Evolutionary conservation across 2,888 invertebrate species (phyloP), one percentile per base, ranked within the genome.

Genomic region (Sussaba pulchella): DNA sequence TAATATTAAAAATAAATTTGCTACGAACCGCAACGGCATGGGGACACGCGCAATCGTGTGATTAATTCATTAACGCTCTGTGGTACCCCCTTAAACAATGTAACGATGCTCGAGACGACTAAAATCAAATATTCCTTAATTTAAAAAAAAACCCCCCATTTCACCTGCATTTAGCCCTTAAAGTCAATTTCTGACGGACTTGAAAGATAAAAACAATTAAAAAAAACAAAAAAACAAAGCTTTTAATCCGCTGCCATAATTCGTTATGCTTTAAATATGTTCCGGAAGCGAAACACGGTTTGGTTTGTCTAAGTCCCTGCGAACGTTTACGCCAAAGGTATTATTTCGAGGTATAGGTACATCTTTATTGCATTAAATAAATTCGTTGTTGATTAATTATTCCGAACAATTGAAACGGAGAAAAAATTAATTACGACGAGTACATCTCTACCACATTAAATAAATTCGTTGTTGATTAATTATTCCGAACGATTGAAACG

Each of bases 161-260:
- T 63, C 61, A 52, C 24, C 4, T 43, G 57, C 43, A 67, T 52
- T 39, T 36, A n/a, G n/a, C n/a, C n/a, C n/a, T n/a, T n/a, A n/a
- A n/a, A n/a, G n/a, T n/a, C n/a, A n/a, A n/a, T n/a, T n/a, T n/a
- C n/a, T n/a, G n/a, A n/a, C n/a, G n/a, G n/a, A n/a, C n/a, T n/a
- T n/a, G n/a, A n/a, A n/a, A n/a, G n/a, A n/a, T n/a, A n/a, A n/a
- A 31, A 31, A 31, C 6, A 31, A 31, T 5, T 31, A 31, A 31
- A 5, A 31, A 31, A 2, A 31, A 31, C 6, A 31, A 31, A 5
- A 39, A 57, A 39, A 52, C 67, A 71, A 80, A 72, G 72, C 71
- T 81, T 76, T 57, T 64, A 73, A 81, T 81, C 57, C 43, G 73
- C 77, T 57, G 81, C 73, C 57, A 73, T 70, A 81, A 81, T 57